These are phyloP conservation scores for Bellardia bayeri DNA, from an alignment of 2,888 invertebrate genomes.

Conservation along the genomic window DNA sequence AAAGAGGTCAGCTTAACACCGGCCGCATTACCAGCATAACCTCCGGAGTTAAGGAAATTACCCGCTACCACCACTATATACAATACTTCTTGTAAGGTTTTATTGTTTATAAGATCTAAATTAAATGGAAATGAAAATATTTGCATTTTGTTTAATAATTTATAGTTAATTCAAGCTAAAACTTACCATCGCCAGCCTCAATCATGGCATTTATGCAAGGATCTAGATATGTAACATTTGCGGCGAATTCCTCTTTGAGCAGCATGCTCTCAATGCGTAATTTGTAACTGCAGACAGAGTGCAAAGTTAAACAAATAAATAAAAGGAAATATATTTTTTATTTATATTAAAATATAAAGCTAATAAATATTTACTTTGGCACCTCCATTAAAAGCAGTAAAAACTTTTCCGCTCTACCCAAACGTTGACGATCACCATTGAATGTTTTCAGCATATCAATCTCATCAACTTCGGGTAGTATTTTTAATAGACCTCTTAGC, in stretches of 20 bases:
- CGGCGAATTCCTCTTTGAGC: conserved; percentile 95
- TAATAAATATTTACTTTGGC: conserved; percentile 88
- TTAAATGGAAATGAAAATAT: conserved; percentile 21
- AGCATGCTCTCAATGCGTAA: conserved; percentile 97
- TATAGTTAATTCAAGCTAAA: not conserved
- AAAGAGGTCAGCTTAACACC: conserved; percentile 97
- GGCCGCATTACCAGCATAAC: conserved; percentile 98
- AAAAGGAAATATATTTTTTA: not conserved
- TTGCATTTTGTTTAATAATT: not conserved
- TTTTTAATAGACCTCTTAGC: conserved; percentile 94
- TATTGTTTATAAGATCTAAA: conserved; percentile 88
- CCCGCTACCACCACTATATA: conserved; percentile 97
- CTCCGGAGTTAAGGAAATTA: conserved; percentile 98
- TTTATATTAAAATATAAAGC: not conserved
- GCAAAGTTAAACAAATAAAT: no score
- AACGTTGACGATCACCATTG: conserved; percentile 92
- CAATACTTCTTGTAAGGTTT: conserved; percentile 92
- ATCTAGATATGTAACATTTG: conserved; percentile 95
- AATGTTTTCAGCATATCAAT: conserved; percentile 95
- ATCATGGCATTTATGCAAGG: conserved; percentile 97
- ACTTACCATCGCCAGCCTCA: conserved; percentile 91
- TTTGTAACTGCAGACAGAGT: conserved; percentile 89
- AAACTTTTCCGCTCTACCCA: conserved; percentile 98
- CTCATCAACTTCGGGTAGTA: conserved; percentile 97
- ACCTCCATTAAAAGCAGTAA: conserved; percentile 93